These are phyloP conservation scores for Pelosia muscerda DNA, from an alignment of 2,888 invertebrate genomes.

Conservation along the genomic window DNA sequence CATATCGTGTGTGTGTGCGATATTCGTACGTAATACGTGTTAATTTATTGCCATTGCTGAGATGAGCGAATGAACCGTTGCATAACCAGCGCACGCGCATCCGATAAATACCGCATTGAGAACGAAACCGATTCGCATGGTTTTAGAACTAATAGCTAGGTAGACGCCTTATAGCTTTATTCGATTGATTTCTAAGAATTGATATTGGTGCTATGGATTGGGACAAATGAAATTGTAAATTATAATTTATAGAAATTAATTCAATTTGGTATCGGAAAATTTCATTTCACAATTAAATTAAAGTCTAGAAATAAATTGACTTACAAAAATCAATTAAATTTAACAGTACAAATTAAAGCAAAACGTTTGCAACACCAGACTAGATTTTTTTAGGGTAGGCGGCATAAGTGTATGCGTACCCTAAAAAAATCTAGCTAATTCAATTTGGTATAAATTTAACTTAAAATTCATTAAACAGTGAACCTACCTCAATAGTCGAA, in stretches of 20 bases:
- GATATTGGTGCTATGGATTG: background rate
- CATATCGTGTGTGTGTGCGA: conserved; percentile 25
- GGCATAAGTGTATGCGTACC: too few species aligned
- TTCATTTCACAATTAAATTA: background rate
- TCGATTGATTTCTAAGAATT: background rate
- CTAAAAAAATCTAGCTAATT: too few species aligned
- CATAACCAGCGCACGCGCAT: conserved; percentile 30
- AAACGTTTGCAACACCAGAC: too few species aligned
- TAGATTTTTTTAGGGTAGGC: too few species aligned
- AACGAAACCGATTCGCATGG: conserved; percentile 32
- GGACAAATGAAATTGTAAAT: too few species aligned
- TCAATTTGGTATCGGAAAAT: background rate
- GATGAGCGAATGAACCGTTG: conserved; percentile 43
- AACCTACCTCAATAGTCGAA: background rate
- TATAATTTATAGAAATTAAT: too few species aligned
- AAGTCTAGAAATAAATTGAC: too few species aligned
- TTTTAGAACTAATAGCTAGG: conserved; percentile 9
- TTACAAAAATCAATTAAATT: too few species aligned
- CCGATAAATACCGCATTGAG: conserved; percentile 18
- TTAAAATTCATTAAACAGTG: background rate
- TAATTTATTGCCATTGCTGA: conserved; percentile 39
- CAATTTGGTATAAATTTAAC: too few species aligned
- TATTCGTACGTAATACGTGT: conserved; percentile 42
- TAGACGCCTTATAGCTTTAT: background rate
- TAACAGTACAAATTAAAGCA: too few species aligned